Base-by-base conservation (phyloP, 2,888 invertebrate species). In the Hydriomena furcata region DNA sequence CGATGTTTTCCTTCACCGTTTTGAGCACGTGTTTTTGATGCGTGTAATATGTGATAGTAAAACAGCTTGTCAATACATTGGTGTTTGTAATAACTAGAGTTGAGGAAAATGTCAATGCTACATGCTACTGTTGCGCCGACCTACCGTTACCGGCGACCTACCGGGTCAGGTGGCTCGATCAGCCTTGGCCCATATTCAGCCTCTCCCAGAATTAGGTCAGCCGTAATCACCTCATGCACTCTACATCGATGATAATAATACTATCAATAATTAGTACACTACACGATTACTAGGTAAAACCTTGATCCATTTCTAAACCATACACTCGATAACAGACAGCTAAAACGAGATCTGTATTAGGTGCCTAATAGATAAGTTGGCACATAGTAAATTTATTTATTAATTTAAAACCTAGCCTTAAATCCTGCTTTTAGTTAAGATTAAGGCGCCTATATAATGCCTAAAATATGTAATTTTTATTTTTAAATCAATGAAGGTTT, bases 141-240 rank as follows among this genome's bases (percentile, higher is more conserved):
- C n/a, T n/a, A n/a, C n/a, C n/a, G n/a, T n/a, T n/a, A n/a, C n/a
- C 41, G 27, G 40, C 59, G 60, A 67, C 66, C 66, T 64, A 67
- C 68, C 64, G 63, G 74, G 73, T 73, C 73, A 70, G 52, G 48
- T 53, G 57, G 66, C 55, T 68, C 68, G 62, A 68, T 63, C 66
- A 73, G 58, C 85, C 85, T 82, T 85, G 84, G 66, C 80, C 82
- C 60, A 78, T 77, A 71, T 82, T 66, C 59, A 52, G 55, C 52
- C 58, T 57, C 57, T 57, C 57, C 56, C 68, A 67, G 62, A 76
- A 71, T 71, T 62, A 52, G 78, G 78, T 70, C 78, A 65, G 59
- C 40, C 42, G 50, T 56, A 66, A 66, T 65, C 63, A 68, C 66
- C 61, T 47, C 47, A 56, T 68, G 63, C 61, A 61, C 60, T 63